A percentile compares a stretch with the other conserved stretches of the same genome.
These are phyloP conservation scores for Strongylocentrotus purpuratus DNA, from an alignment of 35 echinoderm and acorn worm species.

Conservation along the genomic window DNA sequence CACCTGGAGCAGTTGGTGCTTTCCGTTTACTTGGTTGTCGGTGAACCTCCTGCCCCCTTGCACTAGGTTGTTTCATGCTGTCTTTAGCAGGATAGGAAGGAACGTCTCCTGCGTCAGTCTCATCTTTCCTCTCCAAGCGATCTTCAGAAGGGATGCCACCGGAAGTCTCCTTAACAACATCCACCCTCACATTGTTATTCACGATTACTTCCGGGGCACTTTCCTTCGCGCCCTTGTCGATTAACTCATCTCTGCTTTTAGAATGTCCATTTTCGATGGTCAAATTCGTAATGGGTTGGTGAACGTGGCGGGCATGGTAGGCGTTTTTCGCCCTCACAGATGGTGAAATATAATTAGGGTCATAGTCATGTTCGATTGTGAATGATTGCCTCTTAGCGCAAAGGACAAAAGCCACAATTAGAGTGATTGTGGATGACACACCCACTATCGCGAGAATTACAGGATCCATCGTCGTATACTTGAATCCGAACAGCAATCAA, in stretches of 20 bases:
- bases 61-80: neutral
- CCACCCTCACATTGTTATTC: neutral
- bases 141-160: neutral
- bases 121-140: neutral
- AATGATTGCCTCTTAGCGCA: conserved; percentile 7
- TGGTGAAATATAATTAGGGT: neutral
- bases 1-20: neutral
- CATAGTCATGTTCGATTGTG: neutral
- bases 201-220: neutral
- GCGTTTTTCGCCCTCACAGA: neutral
- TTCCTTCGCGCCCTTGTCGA: neutral
- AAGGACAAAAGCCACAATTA: neutral
- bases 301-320: neutral
- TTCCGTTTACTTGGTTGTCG: neutral
- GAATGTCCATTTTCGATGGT: neutral
- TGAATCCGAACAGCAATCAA: no score
- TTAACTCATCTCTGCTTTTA: neutral
- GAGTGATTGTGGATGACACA: neutral
- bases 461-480: neutral
- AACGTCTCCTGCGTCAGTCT: neutral
- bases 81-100: neutral
- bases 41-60: neutral
- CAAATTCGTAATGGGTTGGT: neutral
- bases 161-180: neutral
- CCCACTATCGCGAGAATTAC: neutral